phyloP scores from a whole-genome alignment of 2,888 invertebrate species.

The Ennomos quercinarius region DNA sequence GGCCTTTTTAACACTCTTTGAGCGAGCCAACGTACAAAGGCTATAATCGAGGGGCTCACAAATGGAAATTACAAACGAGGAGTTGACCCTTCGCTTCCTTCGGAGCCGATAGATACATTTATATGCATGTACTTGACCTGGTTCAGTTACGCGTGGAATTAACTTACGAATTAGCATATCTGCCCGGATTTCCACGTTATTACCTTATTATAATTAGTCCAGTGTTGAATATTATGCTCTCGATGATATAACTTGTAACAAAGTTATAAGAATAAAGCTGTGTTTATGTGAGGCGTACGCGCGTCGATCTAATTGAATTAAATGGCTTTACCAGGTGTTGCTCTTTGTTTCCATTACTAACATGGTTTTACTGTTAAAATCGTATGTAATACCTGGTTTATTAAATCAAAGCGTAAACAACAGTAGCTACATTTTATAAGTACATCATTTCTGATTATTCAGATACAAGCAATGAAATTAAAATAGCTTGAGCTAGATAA shows the following conservation, averaged over 20 bases:
- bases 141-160: conserved; percentile 31
- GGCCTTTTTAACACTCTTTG: conserved; percentile 54
- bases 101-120: conserved; percentile 33
- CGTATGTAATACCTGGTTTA: conserved; percentile 1
- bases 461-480: too few relatives aligned
- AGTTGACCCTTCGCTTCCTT: conserved; percentile 38
- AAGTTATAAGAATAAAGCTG: conserved; percentile 10
- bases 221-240: conserved; percentile 16
- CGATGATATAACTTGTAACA: conserved; percentile 9
- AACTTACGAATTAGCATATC: conserved; percentile 35
- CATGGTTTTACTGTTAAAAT: conserved; percentile 2
- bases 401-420: too few relatives aligned
- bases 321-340: conserved; percentile 23
- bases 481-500: too few relatives aligned
- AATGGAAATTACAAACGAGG: conserved; percentile 47
- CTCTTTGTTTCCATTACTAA: conserved; percentile 10
- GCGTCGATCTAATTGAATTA: conserved; percentile 24
- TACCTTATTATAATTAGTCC: conserved; percentile 28
- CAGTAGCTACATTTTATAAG: background rate
- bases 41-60: conserved; percentile 50
- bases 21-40: conserved; percentile 49
- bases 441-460: background rate
- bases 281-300: conserved; percentile 15
- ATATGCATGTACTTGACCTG: conserved; percentile 36
- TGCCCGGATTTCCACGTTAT: conserved; percentile 33